Conservation (phyloP, 2,113 vertebrate species). For the Ammodytes dubius region DNA sequence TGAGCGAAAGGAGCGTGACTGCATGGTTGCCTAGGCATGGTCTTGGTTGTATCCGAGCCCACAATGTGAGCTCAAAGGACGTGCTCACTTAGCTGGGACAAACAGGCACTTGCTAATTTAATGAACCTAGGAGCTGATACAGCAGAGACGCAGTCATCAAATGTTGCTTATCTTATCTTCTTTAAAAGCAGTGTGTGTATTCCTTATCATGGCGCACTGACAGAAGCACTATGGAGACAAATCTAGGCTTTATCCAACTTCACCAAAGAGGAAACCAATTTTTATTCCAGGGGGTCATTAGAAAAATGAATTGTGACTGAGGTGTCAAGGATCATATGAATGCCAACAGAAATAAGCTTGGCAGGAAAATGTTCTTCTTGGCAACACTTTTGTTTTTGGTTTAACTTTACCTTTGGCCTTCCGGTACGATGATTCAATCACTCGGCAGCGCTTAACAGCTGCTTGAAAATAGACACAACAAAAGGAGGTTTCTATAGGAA, state of each 20-base stretch:
- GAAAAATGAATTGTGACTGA: background rate
- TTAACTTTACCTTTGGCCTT: background rate
- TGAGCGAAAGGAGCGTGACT: slow-evolving; percentile 37
- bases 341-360: background rate
- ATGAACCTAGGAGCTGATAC: slow-evolving; percentile 48
- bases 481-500: background rate
- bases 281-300: background rate
- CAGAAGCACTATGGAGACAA: slow-evolving; percentile 21
- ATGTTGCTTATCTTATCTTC: slow-evolving; percentile 38
- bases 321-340: background rate
- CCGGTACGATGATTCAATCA: background rate
- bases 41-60: slow-evolving; percentile 22
- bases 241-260: slow-evolving; percentile 12
- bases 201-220: slow-evolving; percentile 12
- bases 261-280: background rate
- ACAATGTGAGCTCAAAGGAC: slow-evolving; percentile 32
- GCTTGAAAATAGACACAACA: background rate
- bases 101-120: slow-evolving; percentile 53
- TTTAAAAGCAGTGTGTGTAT: slow-evolving; percentile 18
- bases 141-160: slow-evolving; percentile 37
- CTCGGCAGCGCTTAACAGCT: background rate
- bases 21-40: slow-evolving; percentile 7
- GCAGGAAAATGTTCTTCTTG: background rate
- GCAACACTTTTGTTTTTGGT: background rate
- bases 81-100: slow-evolving; percentile 57